Percentiles rank a stretch among this genome's conserved stretches.
These are phyloP conservation scores for Ictinia mississippiensis DNA, from an alignment of 2,797 vertebrate species.

Conservation along the genomic window DNA sequence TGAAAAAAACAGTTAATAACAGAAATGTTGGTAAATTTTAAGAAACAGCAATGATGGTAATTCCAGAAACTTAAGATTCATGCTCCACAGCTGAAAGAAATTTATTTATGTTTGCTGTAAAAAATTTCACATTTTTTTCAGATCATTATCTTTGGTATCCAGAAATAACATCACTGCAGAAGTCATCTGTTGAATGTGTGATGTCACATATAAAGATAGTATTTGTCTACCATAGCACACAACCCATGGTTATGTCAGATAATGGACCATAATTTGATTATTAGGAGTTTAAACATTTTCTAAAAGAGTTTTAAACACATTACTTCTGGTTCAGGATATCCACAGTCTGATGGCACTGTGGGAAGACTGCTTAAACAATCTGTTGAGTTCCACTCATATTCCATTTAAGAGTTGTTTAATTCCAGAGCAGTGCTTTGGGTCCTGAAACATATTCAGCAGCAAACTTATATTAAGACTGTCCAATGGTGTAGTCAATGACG, in stretches of 20 bases:
- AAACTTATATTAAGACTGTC: neutral
- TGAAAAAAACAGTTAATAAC: neutral
- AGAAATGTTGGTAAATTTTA: neutral
- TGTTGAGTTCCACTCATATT: neutral
- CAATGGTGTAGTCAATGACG: neutral
- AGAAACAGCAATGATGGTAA: neutral
- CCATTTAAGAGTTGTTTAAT: neutral
- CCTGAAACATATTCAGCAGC: neutral
- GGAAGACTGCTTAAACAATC: neutral
- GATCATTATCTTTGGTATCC: neutral
- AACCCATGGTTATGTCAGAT: neutral
- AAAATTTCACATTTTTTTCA: neutral
- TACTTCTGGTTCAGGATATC: neutral
- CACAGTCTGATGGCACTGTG: neutral
- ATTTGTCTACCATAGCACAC: neutral
- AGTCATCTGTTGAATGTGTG: neutral
- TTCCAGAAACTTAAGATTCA: neutral
- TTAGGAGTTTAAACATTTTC: neutral
- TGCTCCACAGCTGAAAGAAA: neutral
- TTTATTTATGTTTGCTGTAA: neutral
- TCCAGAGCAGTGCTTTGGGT: neutral
- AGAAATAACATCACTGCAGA: neutral
- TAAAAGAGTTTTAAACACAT: neutral
- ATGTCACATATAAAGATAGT: neutral
- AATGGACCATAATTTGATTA: neutral